These are phyloP conservation scores for Eupithecia centaureata DNA, from an alignment of 2,888 invertebrate genomes.

Conservation along the genomic window DNA sequence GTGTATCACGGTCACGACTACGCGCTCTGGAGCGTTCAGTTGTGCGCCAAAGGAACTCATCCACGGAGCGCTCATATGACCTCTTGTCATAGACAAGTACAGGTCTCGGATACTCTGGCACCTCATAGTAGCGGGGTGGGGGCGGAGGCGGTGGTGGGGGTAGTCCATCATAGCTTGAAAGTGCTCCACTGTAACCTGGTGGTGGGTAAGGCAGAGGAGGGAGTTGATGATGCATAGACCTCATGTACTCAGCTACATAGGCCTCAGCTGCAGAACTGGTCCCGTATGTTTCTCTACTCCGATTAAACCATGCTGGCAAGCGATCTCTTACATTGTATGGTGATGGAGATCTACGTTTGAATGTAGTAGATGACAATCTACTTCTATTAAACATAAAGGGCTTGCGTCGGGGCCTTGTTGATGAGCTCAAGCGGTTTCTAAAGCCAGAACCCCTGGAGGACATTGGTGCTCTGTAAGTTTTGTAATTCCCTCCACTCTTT, in stretches of 20 bases:
- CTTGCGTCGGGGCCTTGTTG: slow-evolving; percentile 84
- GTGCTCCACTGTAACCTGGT: slow-evolving; percentile 78
- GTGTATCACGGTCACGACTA: slow-evolving; percentile 83
- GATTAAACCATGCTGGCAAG: slow-evolving; percentile 86
- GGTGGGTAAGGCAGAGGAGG: slow-evolving; percentile 93
- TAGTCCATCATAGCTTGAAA: slow-evolving; percentile 84
- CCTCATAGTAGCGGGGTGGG: slow-evolving; percentile 87
- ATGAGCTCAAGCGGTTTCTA: slow-evolving; percentile 79
- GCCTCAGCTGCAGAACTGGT: slow-evolving; percentile 88
- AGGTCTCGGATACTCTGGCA: slow-evolving; percentile 89
- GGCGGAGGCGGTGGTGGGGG: slow-evolving; percentile 88
- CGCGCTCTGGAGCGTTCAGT: slow-evolving; percentile 86
- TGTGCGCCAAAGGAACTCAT: slow-evolving; percentile 94
- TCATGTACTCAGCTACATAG: slow-evolving; percentile 94
- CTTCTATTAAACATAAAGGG: slow-evolving; percentile 87
- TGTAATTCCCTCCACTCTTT: slow-evolving; percentile 80
- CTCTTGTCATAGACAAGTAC: slow-evolving; percentile 88
- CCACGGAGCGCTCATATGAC: slow-evolving; percentile 93
- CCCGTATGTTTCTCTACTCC: slow-evolving; percentile 73
- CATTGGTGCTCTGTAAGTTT: slow-evolving; percentile 78
- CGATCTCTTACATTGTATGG: slow-evolving; percentile 83
- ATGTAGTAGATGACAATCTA: slow-evolving; percentile 80
- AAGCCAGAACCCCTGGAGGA: slow-evolving; percentile 74
- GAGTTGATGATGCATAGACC: slow-evolving; percentile 93
- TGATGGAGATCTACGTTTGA: slow-evolving; percentile 84